These are phyloP conservation scores for Tanytarsus gracilentus DNA, from an alignment of 2,888 invertebrate genomes.

Conservation along the genomic window DNA sequence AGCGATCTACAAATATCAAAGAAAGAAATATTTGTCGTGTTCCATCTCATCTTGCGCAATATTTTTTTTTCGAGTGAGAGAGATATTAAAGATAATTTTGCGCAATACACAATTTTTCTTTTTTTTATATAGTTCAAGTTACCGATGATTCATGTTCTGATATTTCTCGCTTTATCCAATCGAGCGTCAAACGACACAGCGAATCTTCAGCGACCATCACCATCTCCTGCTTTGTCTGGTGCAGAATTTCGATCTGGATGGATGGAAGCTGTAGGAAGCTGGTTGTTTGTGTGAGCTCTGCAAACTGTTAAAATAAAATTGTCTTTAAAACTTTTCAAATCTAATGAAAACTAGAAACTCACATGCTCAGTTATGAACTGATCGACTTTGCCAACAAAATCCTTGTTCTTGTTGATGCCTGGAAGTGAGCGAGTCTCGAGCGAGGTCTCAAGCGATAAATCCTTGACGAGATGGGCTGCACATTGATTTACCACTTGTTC, in stretches of 20 bases:
- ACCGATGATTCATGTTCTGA: conserved; percentile 35
- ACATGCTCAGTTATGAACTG: conserved; percentile 60
- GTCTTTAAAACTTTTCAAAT: conserved; percentile 23
- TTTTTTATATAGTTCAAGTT: conserved; percentile 17
- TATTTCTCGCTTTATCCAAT: conserved; percentile 50
- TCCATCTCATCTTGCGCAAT: background rate
- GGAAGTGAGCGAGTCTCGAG: conserved; percentile 54
- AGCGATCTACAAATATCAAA: conserved; percentile 27
- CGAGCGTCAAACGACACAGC: conserved; percentile 53
- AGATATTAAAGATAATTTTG: too few relatives aligned
- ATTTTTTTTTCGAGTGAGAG: background rate
- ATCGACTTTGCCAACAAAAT: conserved; percentile 58
- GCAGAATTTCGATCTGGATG: conserved; percentile 63
- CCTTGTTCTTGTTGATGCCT: conserved; percentile 49
- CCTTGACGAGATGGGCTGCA: conserved; percentile 57
- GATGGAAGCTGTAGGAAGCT: conserved; percentile 47
- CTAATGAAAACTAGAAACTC: conserved; percentile 35
- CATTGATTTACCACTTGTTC: conserved; percentile 63
- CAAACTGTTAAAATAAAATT: conserved; percentile 47
- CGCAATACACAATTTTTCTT: background rate
- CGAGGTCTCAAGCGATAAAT: conserved; percentile 52
- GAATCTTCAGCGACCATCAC: conserved; percentile 49
- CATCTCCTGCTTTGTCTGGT: conserved; percentile 61
- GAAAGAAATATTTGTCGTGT: conserved; percentile 26
- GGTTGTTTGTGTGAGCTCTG: conserved; percentile 45